Evolutionary conservation across 2,888 invertebrate species (phyloP), one percentile per base, ranked within the genome.

Genomic region (Drosophila emarginata): DNA sequence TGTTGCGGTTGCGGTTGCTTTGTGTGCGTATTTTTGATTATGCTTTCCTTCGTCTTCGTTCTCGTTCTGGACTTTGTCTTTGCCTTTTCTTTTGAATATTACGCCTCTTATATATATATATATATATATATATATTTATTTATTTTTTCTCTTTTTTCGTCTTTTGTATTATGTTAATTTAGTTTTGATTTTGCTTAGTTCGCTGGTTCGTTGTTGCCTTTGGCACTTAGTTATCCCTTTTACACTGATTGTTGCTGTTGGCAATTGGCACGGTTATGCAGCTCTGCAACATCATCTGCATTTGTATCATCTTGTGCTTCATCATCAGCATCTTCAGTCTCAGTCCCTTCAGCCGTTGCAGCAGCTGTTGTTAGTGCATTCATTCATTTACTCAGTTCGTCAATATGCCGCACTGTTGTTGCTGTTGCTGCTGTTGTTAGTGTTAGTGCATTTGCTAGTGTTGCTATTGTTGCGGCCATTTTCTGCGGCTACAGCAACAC

Each of bases 191-290:
- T 74, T 72, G 63, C 58, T 67, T 57, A 28, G 61, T 26, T 59
- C 28, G 63, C 54, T 60, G 62, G 36, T 54, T 72, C 53, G 61
- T 40, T 64, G 64, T 72, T 78, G 77, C 61, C 64, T 67, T 72
- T 82, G 80, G 76, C 78, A 78, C 78, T 78, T 80, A 80, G 67
- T 77, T 79, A 69, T 52, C 61, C 56, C 66, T 58, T 57, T 62
- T 51, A 32, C 65, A 39, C 67, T 62, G 74, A 60, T 72, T 61
- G 3, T 39, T 64, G 63, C 58, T 70, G 64, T 69, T 78, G 80
- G 71, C 74, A 79, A 77, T 79, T 79, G 72, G 67, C 68, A 70
- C 76, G 76, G 77, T 72, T 53, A 53, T 80, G 53, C 71, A 26
- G 73, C 74, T 74, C 70, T 74, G 67, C 39, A 59, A 64, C 72